A percentile compares a stretch with the other conserved stretches of the same genome.
phyloP scores from a whole-genome alignment of 2,888 invertebrate species.

The Athetis lepigone region DNA sequence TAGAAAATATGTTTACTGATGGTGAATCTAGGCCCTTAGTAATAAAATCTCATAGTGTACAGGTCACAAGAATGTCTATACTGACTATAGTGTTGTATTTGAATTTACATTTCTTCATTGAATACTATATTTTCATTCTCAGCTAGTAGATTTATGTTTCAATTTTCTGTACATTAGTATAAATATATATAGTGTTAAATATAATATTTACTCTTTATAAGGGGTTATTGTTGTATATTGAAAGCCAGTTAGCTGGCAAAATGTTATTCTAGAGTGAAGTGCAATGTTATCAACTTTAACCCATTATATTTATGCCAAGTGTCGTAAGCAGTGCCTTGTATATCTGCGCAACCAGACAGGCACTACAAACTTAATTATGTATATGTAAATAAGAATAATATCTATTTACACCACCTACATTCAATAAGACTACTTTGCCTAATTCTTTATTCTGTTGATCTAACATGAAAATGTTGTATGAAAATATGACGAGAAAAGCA shows the following conservation, averaged over 20 bases:
- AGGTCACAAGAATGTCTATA: slow-evolving; percentile 35
- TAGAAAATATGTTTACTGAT: background rate
- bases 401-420: slow-evolving; percentile 40
- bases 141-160: slow-evolving; percentile 34
- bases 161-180: slow-evolving; percentile 30
- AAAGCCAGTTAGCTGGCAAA: background rate
- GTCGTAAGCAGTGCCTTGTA: slow-evolving; percentile 27
- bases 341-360: slow-evolving; percentile 10
- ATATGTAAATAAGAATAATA: slow-evolving; percentile 13
- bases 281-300: slow-evolving; percentile 41
- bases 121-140: slow-evolving; percentile 28
- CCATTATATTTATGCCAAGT: slow-evolving; percentile 31
- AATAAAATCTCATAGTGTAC: slow-evolving; percentile 39
- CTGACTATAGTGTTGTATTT: slow-evolving; percentile 27
- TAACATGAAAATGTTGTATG: slow-evolving; percentile 42
- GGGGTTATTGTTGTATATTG: slow-evolving; percentile 38
- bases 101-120: slow-evolving; percentile 32
- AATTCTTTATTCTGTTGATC: slow-evolving; percentile 51
- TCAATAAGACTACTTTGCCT: slow-evolving; percentile 29
- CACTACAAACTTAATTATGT: slow-evolving; percentile 12
- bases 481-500: slow-evolving; percentile 54
- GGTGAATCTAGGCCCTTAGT: slow-evolving; percentile 4
- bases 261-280: slow-evolving; percentile 25
- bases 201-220: slow-evolving; percentile 46
- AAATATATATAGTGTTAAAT: slow-evolving; percentile 36